A percentile compares a stretch with the other conserved stretches of the same genome.
Conservation (phyloP, 1,140 invertebrate species). For the Tetragonula clypearis region DNA sequence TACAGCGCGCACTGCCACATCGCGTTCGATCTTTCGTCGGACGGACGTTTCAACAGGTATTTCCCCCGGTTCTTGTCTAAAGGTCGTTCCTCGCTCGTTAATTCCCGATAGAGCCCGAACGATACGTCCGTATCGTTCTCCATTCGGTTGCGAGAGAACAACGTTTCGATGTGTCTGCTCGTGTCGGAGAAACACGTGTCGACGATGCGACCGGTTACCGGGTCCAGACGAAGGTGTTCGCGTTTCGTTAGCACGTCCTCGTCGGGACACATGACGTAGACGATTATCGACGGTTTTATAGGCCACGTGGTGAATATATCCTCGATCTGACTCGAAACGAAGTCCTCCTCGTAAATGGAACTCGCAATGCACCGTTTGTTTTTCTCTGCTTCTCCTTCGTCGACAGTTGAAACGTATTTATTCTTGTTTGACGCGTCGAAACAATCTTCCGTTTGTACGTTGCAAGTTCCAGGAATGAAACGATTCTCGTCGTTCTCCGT, state of each 20-base stretch:
- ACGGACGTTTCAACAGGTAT: constrained; percentile 14
- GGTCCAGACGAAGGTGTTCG: constrained; percentile 78
- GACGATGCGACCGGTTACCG: constrained; percentile 68
- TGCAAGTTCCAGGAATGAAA: neutral
- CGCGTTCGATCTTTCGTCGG: constrained; percentile 29
- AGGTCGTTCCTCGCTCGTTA: neutral
- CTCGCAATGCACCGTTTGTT: neutral
- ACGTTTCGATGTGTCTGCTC: neutral
- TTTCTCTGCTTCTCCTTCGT: neutral
- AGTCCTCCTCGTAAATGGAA: constrained; percentile 28
- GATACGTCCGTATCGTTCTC: neutral
- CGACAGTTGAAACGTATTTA: neutral
- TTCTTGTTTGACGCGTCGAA: neutral
- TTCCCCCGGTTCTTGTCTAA: constrained; percentile 14
- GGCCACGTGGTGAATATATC: constrained; percentile 69
- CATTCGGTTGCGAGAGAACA: neutral
- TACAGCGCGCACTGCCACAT: constrained; percentile 52
- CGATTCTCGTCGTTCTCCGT: neutral
- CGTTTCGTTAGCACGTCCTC: constrained; percentile 80
- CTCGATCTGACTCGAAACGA: constrained; percentile 54
- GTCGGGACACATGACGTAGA: constrained; percentile 82
- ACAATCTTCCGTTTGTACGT: neutral
- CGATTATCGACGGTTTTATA: constrained; percentile 81
- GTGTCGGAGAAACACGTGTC: constrained; percentile 45
- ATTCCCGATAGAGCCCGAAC: neutral